phyloP scores from a whole-genome alignment of 1,140 invertebrate genomes.

The Anoplophora glabripennis region DNA sequence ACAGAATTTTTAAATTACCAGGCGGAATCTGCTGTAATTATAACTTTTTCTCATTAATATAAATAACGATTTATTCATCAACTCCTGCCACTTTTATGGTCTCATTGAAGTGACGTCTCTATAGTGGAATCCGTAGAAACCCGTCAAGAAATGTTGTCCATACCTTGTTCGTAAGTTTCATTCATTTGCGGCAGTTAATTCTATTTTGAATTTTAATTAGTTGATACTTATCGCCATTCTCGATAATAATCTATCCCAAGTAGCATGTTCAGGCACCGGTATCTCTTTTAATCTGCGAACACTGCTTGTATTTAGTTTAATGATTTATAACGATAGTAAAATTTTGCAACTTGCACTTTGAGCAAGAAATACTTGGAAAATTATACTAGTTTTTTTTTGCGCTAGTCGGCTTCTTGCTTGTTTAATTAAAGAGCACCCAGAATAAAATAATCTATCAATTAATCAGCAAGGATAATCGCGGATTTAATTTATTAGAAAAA shows the following conservation, averaged over 20 bases:
- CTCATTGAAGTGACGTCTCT: background rate
- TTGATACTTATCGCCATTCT: conserved; percentile 11
- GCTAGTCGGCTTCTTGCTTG: no score
- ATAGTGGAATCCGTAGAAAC: conserved; percentile 3
- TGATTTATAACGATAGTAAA: conserved; percentile 4
- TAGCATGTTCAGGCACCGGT: conserved; percentile 1
- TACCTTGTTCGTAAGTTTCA: conserved; percentile 9
- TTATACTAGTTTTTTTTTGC: no score
- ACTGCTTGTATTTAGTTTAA: conserved; percentile 10
- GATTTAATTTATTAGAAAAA: no score
- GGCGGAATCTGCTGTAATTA: no score
- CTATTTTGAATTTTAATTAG: conserved; percentile 12
- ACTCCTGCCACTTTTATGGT: background rate
- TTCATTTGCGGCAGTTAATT: conserved; percentile 11
- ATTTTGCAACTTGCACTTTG: conserved; percentile 12
- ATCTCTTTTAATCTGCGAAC: background rate
- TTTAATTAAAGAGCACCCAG: no score
- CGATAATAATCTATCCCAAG: conserved; percentile 10
- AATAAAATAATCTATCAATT: no score
- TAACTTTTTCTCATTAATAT: no score
- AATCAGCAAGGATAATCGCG: no score
- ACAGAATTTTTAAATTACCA: no score
- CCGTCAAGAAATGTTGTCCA: conserved; percentile 8
- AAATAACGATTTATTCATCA: no score
- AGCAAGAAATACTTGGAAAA: background rate